These are phyloP conservation scores for Atta colombica DNA, from an alignment of 1,140 invertebrate species.

Conservation along the genomic window DNA sequence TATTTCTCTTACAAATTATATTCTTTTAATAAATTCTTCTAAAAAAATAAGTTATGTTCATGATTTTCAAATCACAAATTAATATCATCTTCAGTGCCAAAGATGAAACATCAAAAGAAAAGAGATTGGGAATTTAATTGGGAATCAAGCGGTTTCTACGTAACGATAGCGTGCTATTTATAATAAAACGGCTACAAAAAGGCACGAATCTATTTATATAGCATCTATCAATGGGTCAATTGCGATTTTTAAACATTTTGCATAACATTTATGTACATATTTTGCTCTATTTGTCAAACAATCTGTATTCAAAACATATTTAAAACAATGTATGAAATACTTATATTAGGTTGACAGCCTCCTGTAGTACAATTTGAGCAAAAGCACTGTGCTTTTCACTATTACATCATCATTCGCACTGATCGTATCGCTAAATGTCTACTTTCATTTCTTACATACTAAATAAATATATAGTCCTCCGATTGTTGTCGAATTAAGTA, in stretches of 20 bases:
- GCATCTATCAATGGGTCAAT: background rate
- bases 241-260: background rate
- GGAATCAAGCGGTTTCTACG: background rate
- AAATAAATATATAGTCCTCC: slow-evolving; percentile 5
- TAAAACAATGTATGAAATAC: slow-evolving; percentile 52
- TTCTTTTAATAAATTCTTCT: slow-evolving; percentile 37
- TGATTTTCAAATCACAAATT: background rate
- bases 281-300: slow-evolving; percentile 41
- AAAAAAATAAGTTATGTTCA: background rate
- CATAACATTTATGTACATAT: slow-evolving; percentile 55
- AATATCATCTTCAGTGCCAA: background rate
- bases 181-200: slow-evolving; percentile 23
- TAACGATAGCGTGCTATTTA: slow-evolving; percentile 1
- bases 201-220: slow-evolving; percentile 3
- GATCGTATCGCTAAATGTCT: slow-evolving; percentile 31
- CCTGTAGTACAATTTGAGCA: slow-evolving; percentile 54
- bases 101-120: slow-evolving; percentile 18
- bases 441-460: slow-evolving; percentile 43
- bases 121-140: background rate
- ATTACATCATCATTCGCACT: slow-evolving; percentile 23
- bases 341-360: slow-evolving; percentile 57
- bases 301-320: slow-evolving; percentile 30
- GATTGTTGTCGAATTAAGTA: slow-evolving; percentile 19
- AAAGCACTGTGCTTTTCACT: slow-evolving; percentile 51
- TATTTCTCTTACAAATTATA: slow-evolving; percentile 38